A percentile compares a stretch with the other conserved stretches of the same genome.
Evolutionary conservation across 2,888 invertebrate genomes (phyloP).

Genomic region (Sarcophaga subvicina): DNA sequence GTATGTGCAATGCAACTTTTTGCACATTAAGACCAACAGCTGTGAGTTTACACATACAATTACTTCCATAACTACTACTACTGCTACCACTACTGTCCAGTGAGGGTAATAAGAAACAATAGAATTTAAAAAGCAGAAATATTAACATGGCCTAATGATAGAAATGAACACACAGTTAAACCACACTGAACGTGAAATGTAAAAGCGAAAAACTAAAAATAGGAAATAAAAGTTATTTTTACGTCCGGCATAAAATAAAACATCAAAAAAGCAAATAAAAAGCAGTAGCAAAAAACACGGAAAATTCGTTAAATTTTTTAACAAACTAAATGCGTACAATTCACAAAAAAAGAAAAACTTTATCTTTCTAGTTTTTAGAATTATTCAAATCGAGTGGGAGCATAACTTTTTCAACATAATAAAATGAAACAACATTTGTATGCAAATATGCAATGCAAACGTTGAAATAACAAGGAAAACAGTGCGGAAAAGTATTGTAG

Average conservation of each 20-base stretch:
- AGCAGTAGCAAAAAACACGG: slow-evolving; percentile 11
- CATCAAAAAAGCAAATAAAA: background rate
- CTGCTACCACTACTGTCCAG: background rate
- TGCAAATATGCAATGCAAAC: background rate
- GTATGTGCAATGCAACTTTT: slow-evolving; percentile 39
- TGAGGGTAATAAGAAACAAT: background rate
- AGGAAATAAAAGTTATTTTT: slow-evolving; percentile 28
- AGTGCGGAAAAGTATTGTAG: background rate
- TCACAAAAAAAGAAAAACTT: slow-evolving; percentile 41
- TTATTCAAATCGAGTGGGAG: slow-evolving; percentile 46
- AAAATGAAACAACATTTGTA: background rate
- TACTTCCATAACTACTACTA: background rate
- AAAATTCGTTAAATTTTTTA: slow-evolving; percentile 42
- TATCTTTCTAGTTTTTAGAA: slow-evolving; percentile 28
- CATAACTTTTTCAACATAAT: background rate
- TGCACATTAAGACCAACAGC: slow-evolving; percentile 50
- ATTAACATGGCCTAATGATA: slow-evolving; percentile 51
- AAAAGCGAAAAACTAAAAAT: too few species aligned
- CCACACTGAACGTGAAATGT: background rate
- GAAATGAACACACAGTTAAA: slow-evolving; percentile 40
- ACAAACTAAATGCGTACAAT: slow-evolving; percentile 45
- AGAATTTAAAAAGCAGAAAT: slow-evolving; percentile 14
- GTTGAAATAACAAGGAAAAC: background rate
- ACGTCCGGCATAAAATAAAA: slow-evolving; percentile 11
- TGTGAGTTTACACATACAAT: slow-evolving; percentile 43